Base-by-base conservation (phyloP, 2,888 invertebrate genomes). In the Prostheceraeus crozeri region DNA sequence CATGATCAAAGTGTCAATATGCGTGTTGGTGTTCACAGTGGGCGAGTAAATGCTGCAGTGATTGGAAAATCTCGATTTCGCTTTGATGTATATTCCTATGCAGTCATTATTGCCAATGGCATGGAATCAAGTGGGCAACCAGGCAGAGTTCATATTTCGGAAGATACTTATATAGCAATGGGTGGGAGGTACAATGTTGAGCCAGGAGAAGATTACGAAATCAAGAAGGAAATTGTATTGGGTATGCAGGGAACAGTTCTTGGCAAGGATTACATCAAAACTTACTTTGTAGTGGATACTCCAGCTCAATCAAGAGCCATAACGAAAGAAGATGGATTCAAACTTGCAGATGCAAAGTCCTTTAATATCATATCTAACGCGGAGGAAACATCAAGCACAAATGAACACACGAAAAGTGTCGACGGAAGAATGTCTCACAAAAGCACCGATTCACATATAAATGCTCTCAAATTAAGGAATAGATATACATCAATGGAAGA, bases 51-150 rank as follows among this genome's bases (percentile, higher is more conserved):
- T 21, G 62, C 54, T 57, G 64, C 59, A 2, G 88, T 94, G 68
- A 91, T 94, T 1, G 94, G 94, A 6, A 91, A 90, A 0, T 83
- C 85, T 57, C 80, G 93, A 59, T 93, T 94, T 72, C 93, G 94
- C 76, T 94, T 94, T 77, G 94, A 96, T 73, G 94, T 96, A 1
- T 94, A 91, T 89, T 93, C 93, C 65, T 93, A 94, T 72, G 94
- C 96, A 72, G 94, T 94, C 0, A 85, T 86, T 0, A 80, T 93
- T 60, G 94, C 94, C 1, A 96, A 94, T 75, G 86, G 82, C 76
- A 88, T 94, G 86, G 94, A 94, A 72, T 89, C 90, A 0, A 85
- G 87, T 0, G 93, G 90, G 4, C 84, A 83, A 70, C 87, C 89
- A 3, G 60, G 60, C 30, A 14, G 56, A 30, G 55, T 61, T 19